Evolutionary conservation across 2,797 vertebrate species (phyloP), one percentile per base, ranked within the genome.

Genomic region (Molossus alvarezi): DNA sequence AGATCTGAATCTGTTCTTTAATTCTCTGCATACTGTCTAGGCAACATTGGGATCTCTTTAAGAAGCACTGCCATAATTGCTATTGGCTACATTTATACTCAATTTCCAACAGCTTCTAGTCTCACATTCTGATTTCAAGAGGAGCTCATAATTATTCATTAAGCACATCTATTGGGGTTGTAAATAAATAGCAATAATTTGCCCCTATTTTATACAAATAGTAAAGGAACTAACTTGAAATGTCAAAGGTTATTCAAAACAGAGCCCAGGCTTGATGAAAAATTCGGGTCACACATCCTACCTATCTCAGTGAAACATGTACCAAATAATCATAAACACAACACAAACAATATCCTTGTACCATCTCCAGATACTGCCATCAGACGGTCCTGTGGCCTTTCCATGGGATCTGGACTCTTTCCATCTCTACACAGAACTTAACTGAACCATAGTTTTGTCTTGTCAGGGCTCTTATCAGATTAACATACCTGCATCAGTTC

Each of bases 141-240:
- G 37, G 11, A 57, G 15, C 33, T 91, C n/a, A 93, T 41, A 69
- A 58, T 85, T 94, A 64, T 58, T 87, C 55, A 77, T 21, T 41
- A 60, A 58, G 51, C 21, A 95, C 1, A 53, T 71, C 13, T 76
- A n/a, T 72, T 9, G 17, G 4, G 4, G 1, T 58, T 51, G 58
- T 65, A 25, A 92, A 77, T 77, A 77, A 83, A 60, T 82, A 41
- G 48, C 48, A 53, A 55, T 25, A 82, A 77, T 15, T 17, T 37
- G 1, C 20, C 5, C 3, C 21, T 55, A 64, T 79, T 92, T 94
- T 67, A 57, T 58, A 83, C 48, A 80, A 60, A 45, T 53, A 33
- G 3, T 73, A 55, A 87, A 58, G 3, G 71, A 96, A 84, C 23
- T 41, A 37, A 37, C 25, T 25, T 53, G 57, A 87, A 94, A 65